Evolutionary conservation across 2,113 vertebrate species (phyloP), one percentile per base, ranked within the genome.

Genomic region (Cricetomys ansorgei): DNA sequence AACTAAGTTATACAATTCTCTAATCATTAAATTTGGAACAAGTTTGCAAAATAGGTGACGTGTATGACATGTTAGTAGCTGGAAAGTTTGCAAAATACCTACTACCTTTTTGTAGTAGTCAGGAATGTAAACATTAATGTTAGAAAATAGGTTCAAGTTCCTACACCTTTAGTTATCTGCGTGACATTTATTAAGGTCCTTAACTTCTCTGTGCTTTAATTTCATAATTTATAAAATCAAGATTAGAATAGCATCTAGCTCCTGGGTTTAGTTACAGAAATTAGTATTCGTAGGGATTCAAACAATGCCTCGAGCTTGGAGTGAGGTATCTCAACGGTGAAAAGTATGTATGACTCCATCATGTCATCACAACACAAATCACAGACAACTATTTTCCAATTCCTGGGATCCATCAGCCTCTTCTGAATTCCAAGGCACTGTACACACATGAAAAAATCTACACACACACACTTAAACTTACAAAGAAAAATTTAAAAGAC

Each of bases 181-280:
- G 7, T 86, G 25, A 70, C 11, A 62, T 69, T 57, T 84, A 53
- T 25, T 19, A 79, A 79, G 7, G 43, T 67, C 13, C n/a, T 87
- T 79, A 55, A 89, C 37, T 77, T 94, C 62, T 50, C 50, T 64
- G 25, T 76, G 34, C 21, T 9, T 86, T 48, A 37, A 2, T 84
- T 59, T 83, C 21, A 40, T 92, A 4, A 55, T 29, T 65, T 96
- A 45, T 85, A 94, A 88, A 84, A 57, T 81, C 34, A 89, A 81
- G 59, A 76, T 77, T 86, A 72, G 55, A 95, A 55, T 27, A 48
- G 40, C 55, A 87, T 21, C 16, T 29, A 64, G 29, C 50, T 70
- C 19, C 48, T n/a, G 43, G 12, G 15, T 73, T 93, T 83, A 10
- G 73, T 88, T 83, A 73, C 15, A 92, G 7, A 0, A 23, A 5